These are phyloP conservation scores for Drosophila colorata DNA, from an alignment of 2,888 invertebrate species.

Conservation along the genomic window DNA sequence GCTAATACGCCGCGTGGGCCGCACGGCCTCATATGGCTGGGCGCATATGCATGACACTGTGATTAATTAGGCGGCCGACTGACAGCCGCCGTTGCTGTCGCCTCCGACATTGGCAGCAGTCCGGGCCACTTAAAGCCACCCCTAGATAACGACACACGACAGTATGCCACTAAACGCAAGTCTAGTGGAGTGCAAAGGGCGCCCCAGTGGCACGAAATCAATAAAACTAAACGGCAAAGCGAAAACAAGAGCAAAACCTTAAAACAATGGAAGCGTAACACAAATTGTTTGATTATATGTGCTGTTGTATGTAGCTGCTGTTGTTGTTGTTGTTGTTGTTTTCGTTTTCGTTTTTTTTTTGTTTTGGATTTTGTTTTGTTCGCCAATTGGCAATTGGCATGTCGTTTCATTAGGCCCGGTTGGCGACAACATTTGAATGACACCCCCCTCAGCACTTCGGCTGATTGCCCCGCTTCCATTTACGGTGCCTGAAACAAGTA, in stretches of 20 bases:
- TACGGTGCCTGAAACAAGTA: conserved; percentile 64
- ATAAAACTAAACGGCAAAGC: conserved; percentile 58
- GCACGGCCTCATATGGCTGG: conserved; percentile 46
- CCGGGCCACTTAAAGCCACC: conserved; percentile 42
- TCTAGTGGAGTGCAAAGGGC: conserved; percentile 61
- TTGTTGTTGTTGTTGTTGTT: conserved; percentile 17
- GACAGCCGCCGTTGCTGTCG: conserved; percentile 48
- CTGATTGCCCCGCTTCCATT: conserved; percentile 24
- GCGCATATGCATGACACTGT: conserved; percentile 74
- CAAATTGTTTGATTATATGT: conserved; percentile 69
- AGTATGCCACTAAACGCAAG: conserved; percentile 16
- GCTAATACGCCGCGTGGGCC: conserved; percentile 78
- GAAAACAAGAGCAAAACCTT: conserved; percentile 41
- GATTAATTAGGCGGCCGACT: conserved; percentile 72
- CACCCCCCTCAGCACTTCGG: background rate
- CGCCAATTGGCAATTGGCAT: conserved; percentile 72
- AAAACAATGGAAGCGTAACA: conserved; percentile 59
- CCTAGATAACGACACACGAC: conserved; percentile 22
- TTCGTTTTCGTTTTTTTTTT: conserved; percentile 3
- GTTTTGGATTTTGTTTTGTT: conserved; percentile 18
- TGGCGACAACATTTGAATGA: conserved; percentile 58
- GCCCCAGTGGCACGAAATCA: conserved; percentile 72
- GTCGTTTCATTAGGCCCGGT: conserved; percentile 57
- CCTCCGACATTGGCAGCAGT: conserved; percentile 52
- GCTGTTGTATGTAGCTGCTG: conserved; percentile 9